Conservation (phyloP, 2,113 vertebrate species). For the Gambusia affinis region DNA sequence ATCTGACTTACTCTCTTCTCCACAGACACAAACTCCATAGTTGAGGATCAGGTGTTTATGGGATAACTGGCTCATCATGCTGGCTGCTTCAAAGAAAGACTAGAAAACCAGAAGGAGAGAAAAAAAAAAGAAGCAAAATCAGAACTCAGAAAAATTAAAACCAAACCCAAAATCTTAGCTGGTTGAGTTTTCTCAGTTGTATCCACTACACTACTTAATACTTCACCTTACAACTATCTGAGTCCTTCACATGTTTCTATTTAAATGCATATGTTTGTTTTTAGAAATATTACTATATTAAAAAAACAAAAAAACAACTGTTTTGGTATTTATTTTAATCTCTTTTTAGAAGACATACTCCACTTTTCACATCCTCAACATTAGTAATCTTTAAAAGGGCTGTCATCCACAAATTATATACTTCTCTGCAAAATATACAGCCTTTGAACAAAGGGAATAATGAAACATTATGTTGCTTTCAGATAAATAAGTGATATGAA, state of each 20-base stretch:
- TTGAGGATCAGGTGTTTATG: conserved; percentile 95
- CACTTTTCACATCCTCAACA: neutral
- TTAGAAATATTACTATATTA: neutral
- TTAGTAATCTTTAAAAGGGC: too few species aligned
- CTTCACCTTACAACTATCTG: neutral
- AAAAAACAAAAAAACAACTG: neutral
- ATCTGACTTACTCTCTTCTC: conserved; percentile 92
- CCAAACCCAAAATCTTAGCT: too few species aligned
- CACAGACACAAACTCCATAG: conserved; percentile 96
- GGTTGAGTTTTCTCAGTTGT: too few species aligned
- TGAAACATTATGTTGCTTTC: too few species aligned
- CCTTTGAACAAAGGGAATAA: neutral
- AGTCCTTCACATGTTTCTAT: neutral
- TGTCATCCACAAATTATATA: neutral
- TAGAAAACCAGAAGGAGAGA: conserved; percentile 50
- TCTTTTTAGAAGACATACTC: neutral
- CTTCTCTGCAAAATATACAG: neutral
- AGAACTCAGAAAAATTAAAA: neutral
- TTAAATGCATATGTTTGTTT: neutral
- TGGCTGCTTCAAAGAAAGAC: conserved; percentile 99
- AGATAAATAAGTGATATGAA: too few species aligned
- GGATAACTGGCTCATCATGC: conserved; percentile 99
- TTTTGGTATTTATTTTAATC: neutral
- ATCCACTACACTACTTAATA: neutral
- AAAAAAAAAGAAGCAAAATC: neutral